These are phyloP conservation scores for Nyctibius bracteatus DNA, from an alignment of 2,113 vertebrate species.

Conservation along the genomic window DNA sequence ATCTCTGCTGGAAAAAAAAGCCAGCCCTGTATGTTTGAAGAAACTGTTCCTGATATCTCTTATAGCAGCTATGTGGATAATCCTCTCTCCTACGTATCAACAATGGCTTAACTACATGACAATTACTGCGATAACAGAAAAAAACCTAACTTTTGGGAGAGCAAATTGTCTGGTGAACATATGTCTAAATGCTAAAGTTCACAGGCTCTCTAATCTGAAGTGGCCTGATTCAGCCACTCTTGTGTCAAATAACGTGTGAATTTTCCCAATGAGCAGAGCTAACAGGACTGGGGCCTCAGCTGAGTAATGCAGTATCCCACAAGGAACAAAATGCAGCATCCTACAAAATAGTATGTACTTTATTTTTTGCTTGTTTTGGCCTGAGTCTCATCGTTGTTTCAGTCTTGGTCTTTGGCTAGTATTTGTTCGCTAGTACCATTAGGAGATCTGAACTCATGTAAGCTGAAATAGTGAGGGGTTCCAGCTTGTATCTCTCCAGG, in stretches of 20 bases:
- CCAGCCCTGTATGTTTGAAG: background rate
- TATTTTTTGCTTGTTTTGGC: background rate
- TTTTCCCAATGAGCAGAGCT: background rate
- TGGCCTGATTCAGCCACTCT: background rate
- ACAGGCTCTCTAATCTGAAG: background rate
- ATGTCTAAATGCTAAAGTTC: background rate
- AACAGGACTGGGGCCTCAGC: background rate
- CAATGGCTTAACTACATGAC: background rate
- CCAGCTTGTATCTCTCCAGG: background rate
- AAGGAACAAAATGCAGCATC: background rate
- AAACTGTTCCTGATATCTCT: background rate
- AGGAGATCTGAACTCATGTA: background rate
- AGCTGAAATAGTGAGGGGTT: background rate
- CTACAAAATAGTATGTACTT: background rate
- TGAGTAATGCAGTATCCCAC: background rate
- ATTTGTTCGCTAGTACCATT: background rate
- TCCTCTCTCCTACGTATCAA: background rate
- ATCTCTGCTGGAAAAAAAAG: background rate
- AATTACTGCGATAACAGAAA: background rate
- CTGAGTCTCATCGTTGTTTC: background rate
- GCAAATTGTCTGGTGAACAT: background rate
- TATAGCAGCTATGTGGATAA: background rate
- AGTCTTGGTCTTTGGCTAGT: background rate
- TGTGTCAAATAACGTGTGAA: background rate
- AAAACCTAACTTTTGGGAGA: background rate